Evolutionary conservation across 2,113 vertebrate genomes (phyloP).

Genomic region (Austrofundulus limnaeus): DNA sequence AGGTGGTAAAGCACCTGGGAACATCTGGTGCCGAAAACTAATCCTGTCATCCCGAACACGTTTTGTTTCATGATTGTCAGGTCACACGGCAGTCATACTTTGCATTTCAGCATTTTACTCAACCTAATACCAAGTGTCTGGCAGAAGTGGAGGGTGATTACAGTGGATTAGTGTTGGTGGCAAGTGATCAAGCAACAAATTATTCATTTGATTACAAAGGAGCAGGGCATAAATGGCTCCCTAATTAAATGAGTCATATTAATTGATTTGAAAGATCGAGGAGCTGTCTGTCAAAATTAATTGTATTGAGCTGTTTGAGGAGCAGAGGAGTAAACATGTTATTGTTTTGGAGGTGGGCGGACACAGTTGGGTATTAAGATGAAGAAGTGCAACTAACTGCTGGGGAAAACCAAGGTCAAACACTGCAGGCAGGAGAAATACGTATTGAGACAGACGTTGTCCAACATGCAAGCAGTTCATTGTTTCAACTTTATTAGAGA

Average conservation of each 20-base stretch:
- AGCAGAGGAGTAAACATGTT: conserved; percentile 72
- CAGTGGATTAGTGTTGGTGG: conserved; percentile 72
- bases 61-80: conserved; percentile 39
- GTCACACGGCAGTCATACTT: conserved; percentile 54
- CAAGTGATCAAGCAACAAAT: conserved; percentile 77
- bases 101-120: conserved; percentile 65
- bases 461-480: conserved; percentile 25
- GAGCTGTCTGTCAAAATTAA: conserved; percentile 78
- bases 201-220: conserved; percentile 80
- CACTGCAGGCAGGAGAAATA: conserved; percentile 17
- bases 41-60: conserved; percentile 35
- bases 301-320: conserved; percentile 40
- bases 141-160: conserved; percentile 67
- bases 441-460: conserved; percentile 18
- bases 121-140: conserved; percentile 64
- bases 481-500: neutral
- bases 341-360: conserved; percentile 63
- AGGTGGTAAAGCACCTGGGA: conserved; percentile 33
- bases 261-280: conserved; percentile 78
- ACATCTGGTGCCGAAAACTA: conserved; percentile 43
- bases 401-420: conserved; percentile 60
- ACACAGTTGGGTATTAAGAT: conserved; percentile 53
- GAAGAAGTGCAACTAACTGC: conserved; percentile 25
- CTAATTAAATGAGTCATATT: conserved; percentile 77
- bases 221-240: conserved; percentile 70